A percentile compares a stretch with the other conserved stretches of the same genome.
Evolutionary conservation across 2,113 vertebrate genomes (phyloP).

Genomic region (Hypocryptadius cinnamomeus): DNA sequence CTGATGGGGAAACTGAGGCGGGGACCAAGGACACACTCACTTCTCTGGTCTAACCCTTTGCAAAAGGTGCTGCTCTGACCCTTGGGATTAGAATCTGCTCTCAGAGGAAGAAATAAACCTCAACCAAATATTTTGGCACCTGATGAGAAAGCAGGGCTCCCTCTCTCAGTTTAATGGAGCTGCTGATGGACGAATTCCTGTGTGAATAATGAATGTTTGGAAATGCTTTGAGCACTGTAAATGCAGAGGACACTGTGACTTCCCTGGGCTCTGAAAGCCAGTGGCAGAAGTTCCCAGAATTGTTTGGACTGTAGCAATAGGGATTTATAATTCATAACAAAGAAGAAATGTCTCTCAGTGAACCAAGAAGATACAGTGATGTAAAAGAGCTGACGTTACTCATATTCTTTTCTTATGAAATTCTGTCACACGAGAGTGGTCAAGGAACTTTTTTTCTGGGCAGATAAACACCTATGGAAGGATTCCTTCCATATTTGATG

Average conservation of each 20-base stretch:
- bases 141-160: neutral
- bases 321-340: conserved; percentile 26
- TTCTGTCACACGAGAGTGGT: neutral
- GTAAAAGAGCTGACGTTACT: neutral
- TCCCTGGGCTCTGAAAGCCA: neutral
- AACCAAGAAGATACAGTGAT: neutral
- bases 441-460: neutral
- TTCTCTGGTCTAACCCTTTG: neutral
- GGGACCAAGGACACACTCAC: accelerated
- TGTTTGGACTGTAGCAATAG: neutral
- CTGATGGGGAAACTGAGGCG: neutral
- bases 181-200: neutral
- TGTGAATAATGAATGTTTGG: conserved; percentile 22
- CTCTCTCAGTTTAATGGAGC: neutral
- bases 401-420: neutral
- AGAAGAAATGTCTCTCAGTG: neutral
- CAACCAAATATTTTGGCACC: neutral
- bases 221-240: neutral
- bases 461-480: neutral
- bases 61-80: neutral
- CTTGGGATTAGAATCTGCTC: neutral
- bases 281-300: conserved; percentile 25
- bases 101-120: neutral
- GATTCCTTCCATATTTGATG: neutral
- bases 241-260: neutral